Evolutionary conservation across 2,888 invertebrate genomes (phyloP), one percentile per base, ranked within the genome.

Genomic region (Lottia scabra): DNA sequence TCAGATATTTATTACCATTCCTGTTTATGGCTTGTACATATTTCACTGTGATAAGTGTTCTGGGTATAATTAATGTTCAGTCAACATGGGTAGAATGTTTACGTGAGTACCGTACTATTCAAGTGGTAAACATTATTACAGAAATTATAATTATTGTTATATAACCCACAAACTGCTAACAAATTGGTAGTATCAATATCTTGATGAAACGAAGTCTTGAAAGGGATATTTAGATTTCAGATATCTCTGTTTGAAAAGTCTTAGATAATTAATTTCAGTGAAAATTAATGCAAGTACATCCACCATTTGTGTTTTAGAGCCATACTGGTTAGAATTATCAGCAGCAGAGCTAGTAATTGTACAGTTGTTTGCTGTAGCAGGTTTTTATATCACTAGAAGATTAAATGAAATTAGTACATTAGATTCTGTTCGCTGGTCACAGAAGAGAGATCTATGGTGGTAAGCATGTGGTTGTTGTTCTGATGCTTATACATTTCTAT

Each of bases 321-420:
- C 91, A 0, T 91, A 91, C 78, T 91, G 91, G 91, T 76, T 91
- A 71, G 90, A 90, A 85, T 83, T 91, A 71, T 91, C 91, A 13
- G 86, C 89, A 27, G 91, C 90, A 43, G 91, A 91, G 83, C 90
- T 91, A 74, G 83, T 90, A 23, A 87, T 90, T 8, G 91, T 91
- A 8, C 91, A 91, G 83, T 77, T 91, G 68, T 91, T 91, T 80
- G 88, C 90, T 73, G 82, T 90, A 62, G 90, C 91, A 68, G 91
- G 91, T 3, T 86, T 91, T 66, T 91, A 90, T 82, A 90, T 91
- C 30, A 91, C 90, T 5, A 84, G 85, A 16, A 82, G 89, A 63
- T 86, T 90, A 27, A 89, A 90, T 81, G 87, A 88, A 76, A 88
- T 89, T 71, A 88, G 88, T 75, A 88, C 88, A 2, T 81, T 88